phyloP scores from a whole-genome alignment of 2,113 vertebrate genomes.

The Monopterus albus region DNA sequence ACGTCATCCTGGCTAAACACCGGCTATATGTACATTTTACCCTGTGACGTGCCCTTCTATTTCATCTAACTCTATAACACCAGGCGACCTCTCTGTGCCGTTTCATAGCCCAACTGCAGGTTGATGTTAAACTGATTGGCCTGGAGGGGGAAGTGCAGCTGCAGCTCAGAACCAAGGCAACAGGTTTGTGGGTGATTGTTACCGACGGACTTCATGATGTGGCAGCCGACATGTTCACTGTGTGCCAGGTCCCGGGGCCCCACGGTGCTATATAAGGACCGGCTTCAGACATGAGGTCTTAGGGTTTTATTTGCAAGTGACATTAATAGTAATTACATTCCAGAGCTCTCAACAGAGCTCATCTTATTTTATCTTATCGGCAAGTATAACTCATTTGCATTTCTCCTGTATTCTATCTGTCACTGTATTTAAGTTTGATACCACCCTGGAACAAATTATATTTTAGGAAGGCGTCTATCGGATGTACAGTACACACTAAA shows the following conservation, averaged over 20 bases:
- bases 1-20: no score
- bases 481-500: constrained; percentile 3
- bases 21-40: no score
- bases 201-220: neutral
- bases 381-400: constrained; percentile 43
- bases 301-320: constrained; percentile 41
- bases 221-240: constrained; percentile 21
- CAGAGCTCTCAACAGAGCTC: constrained; percentile 42
- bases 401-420: constrained; percentile 13
- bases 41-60: no score
- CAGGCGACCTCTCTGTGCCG: no score
- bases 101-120: no score
- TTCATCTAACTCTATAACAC: no score
- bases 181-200: constrained; percentile 28
- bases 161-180: constrained; percentile 18
- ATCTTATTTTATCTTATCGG: constrained; percentile 25
- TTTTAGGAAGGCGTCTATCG: neutral
- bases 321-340: constrained; percentile 64
- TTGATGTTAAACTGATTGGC: constrained; percentile 37
- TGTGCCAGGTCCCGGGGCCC: no score
- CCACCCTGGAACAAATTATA: neutral
- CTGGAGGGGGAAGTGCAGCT: constrained; percentile 4
- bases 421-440: constrained; percentile 2
- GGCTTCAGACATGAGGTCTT: constrained; percentile 18
- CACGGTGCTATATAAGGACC: no score